Evolutionary conservation across 2,113 vertebrate species (phyloP).

Genomic region (Mesembrinibis cayennensis): DNA sequence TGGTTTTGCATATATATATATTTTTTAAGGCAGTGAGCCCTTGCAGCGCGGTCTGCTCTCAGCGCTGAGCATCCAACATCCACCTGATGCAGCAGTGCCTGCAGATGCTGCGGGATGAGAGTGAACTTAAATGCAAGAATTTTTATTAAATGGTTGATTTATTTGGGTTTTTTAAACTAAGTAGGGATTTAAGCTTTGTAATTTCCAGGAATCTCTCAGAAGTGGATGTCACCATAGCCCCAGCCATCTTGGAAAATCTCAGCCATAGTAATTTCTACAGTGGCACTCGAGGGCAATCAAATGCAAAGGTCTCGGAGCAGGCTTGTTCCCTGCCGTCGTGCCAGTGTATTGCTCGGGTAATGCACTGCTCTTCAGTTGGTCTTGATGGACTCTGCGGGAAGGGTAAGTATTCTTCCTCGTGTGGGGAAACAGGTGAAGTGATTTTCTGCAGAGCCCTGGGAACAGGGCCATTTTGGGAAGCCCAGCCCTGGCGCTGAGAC

Average conservation of each 20-base stretch:
- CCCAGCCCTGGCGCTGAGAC: fast-evolving
- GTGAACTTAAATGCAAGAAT: not conserved
- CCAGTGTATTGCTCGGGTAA: not conserved
- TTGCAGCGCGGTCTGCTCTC: not conserved
- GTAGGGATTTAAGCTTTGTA: not conserved
- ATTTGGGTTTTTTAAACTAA: not conserved
- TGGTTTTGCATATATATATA: not conserved
- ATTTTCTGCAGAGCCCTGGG: not conserved
- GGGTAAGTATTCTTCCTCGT: not conserved
- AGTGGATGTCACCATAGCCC: not conserved
- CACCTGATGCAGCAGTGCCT: not conserved
- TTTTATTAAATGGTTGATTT: not conserved
- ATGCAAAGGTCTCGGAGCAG: not conserved
- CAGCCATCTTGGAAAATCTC: not conserved
- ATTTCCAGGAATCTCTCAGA: not conserved
- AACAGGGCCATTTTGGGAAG: not conserved
- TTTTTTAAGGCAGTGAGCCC: too few species aligned
- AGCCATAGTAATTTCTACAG: not conserved
- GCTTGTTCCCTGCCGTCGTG: fast-evolving
- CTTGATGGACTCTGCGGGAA: not conserved
- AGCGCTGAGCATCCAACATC: not conserved
- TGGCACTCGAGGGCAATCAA: not conserved
- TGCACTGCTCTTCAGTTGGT: not conserved
- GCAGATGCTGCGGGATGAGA: not conserved
- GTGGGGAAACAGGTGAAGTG: not conserved